phyloP scores from a whole-genome alignment of 2,888 invertebrate species.

The Trissolcus brochymenae region DNA sequence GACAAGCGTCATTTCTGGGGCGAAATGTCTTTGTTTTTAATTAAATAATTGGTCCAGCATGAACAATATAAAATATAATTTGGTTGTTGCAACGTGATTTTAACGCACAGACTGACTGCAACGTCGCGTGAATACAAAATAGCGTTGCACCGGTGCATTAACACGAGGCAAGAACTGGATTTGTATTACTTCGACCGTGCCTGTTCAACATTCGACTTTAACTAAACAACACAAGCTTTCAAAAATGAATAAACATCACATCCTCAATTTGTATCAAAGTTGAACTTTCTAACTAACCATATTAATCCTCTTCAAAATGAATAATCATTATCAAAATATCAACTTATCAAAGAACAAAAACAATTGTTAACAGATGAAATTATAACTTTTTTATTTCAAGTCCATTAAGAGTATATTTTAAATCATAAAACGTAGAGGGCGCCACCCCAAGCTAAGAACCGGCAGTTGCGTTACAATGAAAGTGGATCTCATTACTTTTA shows the following conservation, averaged over 20 bases:
- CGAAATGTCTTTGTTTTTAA: not conserved
- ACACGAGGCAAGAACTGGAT: not conserved
- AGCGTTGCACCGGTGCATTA: not conserved
- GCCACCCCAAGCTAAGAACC: constrained; percentile 32
- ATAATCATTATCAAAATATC: too few species aligned
- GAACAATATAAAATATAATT: not conserved
- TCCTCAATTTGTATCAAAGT: too few species aligned
- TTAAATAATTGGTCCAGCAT: not conserved
- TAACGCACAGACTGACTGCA: not conserved
- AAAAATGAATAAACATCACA: not conserved
- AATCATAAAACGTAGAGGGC: constrained; percentile 18
- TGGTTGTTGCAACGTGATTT: constrained; percentile 1
- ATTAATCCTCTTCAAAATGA: too few species aligned
- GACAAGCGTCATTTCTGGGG: not conserved
- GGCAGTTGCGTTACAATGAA: constrained; percentile 61
- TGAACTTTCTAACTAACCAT: too few species aligned
- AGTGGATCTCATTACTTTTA: constrained; percentile 75
- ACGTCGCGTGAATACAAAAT: constrained; percentile 4
- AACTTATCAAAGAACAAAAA: too few species aligned
- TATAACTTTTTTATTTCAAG: not conserved
- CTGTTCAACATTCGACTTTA: not conserved
- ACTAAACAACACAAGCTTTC: not conserved
- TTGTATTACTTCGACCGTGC: not conserved
- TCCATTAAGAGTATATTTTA: not conserved
- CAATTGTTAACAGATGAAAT: too few species aligned